Evolutionary conservation across 2,888 invertebrate species (phyloP).

Genomic region (Thereva nobilitata): DNA sequence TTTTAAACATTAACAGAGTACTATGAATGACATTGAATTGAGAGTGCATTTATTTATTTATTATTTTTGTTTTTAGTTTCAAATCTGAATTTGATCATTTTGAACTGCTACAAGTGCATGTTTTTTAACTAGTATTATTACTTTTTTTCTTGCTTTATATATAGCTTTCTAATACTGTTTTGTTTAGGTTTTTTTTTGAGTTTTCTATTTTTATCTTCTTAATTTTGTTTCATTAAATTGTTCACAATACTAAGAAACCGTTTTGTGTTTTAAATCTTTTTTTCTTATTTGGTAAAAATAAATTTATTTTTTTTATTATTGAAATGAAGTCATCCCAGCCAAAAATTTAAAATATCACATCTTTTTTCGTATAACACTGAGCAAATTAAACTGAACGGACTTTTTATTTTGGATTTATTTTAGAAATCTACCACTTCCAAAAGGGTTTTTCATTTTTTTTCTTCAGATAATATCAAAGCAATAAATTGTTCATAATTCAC

Average conservation of each 20-base stretch:
- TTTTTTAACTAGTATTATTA: conserved; percentile 14
- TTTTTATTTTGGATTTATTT: too few species aligned
- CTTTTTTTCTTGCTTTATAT: not conserved
- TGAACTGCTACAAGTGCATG: conserved; percentile 30
- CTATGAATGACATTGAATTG: too few species aligned
- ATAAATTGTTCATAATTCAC: too few species aligned
- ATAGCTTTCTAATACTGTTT: too few species aligned
- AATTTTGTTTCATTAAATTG: conserved; percentile 9
- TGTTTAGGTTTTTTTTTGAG: too few species aligned
- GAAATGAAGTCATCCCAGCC: conserved; percentile 1
- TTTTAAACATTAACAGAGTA: too few species aligned
- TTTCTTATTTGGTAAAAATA: conserved; percentile 4
- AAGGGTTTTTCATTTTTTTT: too few species aligned
- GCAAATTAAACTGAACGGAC: too few species aligned
- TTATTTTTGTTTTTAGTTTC: not conserved
- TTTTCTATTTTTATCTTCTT: too few species aligned
- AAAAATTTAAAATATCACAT: conserved; percentile 27
- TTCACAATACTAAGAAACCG: conserved; percentile 15
- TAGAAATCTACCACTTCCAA: too few species aligned
- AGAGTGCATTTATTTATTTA: conserved; percentile 2
- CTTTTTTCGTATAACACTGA: not conserved
- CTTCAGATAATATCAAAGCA: too few species aligned
- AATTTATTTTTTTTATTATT: conserved; percentile 1
- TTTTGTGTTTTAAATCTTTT: too few species aligned
- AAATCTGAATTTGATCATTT: not conserved